Conservation (phyloP, 2,888 invertebrate species). For the Miltochrista miniata region DNA sequence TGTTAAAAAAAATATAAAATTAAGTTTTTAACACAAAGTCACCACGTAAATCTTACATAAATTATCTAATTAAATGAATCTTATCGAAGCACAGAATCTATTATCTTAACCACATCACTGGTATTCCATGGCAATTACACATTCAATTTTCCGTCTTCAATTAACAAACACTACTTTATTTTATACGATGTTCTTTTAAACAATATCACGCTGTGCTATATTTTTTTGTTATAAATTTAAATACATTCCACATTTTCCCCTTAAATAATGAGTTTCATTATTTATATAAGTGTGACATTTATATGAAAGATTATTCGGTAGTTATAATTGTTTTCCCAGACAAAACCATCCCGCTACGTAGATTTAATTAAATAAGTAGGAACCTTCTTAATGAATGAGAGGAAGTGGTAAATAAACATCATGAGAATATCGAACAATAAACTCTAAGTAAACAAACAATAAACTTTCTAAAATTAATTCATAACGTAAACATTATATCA, state of each 20-base stretch:
- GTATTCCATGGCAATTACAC: conserved; percentile 47
- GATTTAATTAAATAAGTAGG: no score
- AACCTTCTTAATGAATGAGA: no score
- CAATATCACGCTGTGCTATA: not conserved
- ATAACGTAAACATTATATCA: conserved; percentile 49
- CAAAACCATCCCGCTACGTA: no score
- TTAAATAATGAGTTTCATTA: not conserved
- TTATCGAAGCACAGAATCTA: conserved; percentile 32
- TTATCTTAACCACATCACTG: conserved; percentile 31
- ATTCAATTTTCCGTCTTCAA: conserved; percentile 22
- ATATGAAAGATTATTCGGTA: no score
- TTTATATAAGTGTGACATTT: no score
- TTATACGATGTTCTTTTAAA: conserved; percentile 11
- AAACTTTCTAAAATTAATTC: conserved; percentile 46
- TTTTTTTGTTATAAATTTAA: not conserved
- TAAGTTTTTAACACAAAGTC: conserved; percentile 18
- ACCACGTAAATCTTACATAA: conserved; percentile 20
- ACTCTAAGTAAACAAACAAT: conserved; percentile 28
- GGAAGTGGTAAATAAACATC: not conserved
- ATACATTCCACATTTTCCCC: not conserved
- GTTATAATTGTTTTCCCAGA: no score
- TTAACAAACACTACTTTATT: conserved; percentile 13
- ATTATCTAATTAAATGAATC: conserved; percentile 39
- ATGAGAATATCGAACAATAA: not conserved
- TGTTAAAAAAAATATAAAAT: conserved; percentile 8